These are phyloP conservation scores for Endomychus coccineus DNA, from an alignment of 2,888 invertebrate genomes.

Conservation along the genomic window DNA sequence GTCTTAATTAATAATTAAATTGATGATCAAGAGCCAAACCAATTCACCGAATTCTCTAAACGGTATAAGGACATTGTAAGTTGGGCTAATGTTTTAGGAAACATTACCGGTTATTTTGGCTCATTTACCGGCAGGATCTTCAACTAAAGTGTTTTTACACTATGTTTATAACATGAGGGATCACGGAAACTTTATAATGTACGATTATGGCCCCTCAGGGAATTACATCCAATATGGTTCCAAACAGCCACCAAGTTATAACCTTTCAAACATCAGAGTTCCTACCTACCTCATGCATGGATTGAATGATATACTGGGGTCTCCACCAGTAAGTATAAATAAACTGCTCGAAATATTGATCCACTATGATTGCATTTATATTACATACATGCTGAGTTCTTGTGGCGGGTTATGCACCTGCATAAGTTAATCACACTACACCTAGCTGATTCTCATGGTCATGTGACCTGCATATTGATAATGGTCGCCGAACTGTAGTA, in stretches of 20 bases:
- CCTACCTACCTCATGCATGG: conserved; percentile 62
- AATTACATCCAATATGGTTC: conserved; percentile 56
- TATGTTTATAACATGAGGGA: conserved; percentile 44
- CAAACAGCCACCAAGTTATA: conserved; percentile 54
- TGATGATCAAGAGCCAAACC: background rate
- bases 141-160: conserved; percentile 64
- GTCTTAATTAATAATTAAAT: too few relatives aligned
- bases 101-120: conserved; percentile 60
- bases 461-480: too few relatives aligned
- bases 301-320: conserved; percentile 67
- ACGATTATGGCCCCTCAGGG: conserved; percentile 58
- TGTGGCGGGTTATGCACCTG: too few relatives aligned
- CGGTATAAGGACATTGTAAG: too few relatives aligned
- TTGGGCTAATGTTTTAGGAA: too few relatives aligned
- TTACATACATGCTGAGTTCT: too few relatives aligned
- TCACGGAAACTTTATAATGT: conserved; percentile 53
- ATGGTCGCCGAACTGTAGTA: too few relatives aligned
- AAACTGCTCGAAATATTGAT: too few relatives aligned
- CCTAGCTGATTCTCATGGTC: too few relatives aligned
- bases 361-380: too few relatives aligned
- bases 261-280: conserved; percentile 53
- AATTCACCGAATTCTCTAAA: too few relatives aligned
- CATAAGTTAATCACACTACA: too few relatives aligned
- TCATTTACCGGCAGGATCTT: conserved; percentile 69
- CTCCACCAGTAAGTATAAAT: conserved; percentile 44